phyloP scores from a whole-genome alignment of 1,140 invertebrate species.

The Agrypnia vestita region DNA sequence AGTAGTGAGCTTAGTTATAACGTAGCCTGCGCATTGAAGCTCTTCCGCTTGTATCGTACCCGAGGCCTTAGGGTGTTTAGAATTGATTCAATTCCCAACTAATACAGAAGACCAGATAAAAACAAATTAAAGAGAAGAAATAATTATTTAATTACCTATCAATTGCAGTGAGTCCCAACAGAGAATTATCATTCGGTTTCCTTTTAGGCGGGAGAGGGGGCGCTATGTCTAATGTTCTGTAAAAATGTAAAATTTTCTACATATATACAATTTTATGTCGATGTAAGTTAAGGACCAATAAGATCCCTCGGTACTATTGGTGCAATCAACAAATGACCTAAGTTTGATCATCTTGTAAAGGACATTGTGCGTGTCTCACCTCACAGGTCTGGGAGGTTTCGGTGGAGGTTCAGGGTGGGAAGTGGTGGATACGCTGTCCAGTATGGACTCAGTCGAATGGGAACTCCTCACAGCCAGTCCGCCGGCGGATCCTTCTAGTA shows the following conservation, averaged over 20 bases:
- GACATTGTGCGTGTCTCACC: constrained; percentile 66
- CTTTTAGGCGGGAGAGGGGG: constrained; percentile 71
- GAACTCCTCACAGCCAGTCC: constrained; percentile 68
- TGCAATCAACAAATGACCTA: too few species aligned
- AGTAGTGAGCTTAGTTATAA: too few species aligned
- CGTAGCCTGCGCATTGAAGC: too few species aligned
- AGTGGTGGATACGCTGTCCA: constrained; percentile 65
- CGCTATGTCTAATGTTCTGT: constrained; percentile 71
- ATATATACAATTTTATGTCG: too few species aligned
- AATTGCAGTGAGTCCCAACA: constrained; percentile 67
- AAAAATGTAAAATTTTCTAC: constrained; percentile 59
- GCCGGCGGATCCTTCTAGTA: constrained; percentile 76
- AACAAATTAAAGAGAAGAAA: too few species aligned
- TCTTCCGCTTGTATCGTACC: too few species aligned
- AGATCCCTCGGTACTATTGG: too few species aligned
- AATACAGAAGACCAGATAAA: too few species aligned
- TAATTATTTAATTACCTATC: constrained; percentile 65
- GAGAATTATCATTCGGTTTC: constrained; percentile 69
- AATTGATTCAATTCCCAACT: too few species aligned
- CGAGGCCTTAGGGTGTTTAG: too few species aligned
- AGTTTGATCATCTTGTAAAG: too few species aligned
- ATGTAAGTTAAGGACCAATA: too few species aligned
- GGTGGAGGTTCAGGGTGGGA: constrained; percentile 79
- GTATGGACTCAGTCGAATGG: constrained; percentile 83
- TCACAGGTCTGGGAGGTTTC: constrained; percentile 88